Evolutionary conservation across 2,888 invertebrate genomes (phyloP), one percentile per base, ranked within the genome.

Genomic region (Eucera pruinosa): DNA sequence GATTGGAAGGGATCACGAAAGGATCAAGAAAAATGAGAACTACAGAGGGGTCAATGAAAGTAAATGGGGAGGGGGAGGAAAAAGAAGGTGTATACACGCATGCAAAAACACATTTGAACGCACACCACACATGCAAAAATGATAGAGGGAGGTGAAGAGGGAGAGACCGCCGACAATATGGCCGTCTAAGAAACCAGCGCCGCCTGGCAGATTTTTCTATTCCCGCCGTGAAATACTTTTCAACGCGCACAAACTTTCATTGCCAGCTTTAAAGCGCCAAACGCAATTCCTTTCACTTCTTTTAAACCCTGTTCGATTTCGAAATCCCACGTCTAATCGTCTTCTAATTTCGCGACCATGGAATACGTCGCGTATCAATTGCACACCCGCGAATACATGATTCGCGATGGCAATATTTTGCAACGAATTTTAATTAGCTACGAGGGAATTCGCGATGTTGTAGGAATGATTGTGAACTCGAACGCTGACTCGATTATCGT

Each of bases 171-270:
- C 23, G 66, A 81, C 87, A 91, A 91, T 76, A 92, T 91, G 91
- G 91, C 91, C 81, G 87, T 66, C 82, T 50, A 15, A 88, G 87
- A 84, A 72, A 76, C 70, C 81, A 91, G 90, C 91, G 91, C 91
- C 91, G 87, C 87, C 91, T 91, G 87, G 88, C 80, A 79, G 87
- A 89, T 89, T 91, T 91, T 91, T 89, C 83, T 86, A 87, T 89
- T 90, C 87, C 87, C 89, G 86, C 88, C 86, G 75, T 75, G 61
- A 78, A 85, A 55, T 68, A 50, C 36, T 74, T 77, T 72, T 70
- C 72, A 45, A 64, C 50, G 27, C 50, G 27, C 48, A 57, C 18
- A 11, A 27, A 64, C 50, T 61, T 50, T 36, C 45, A 48, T 50
- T 48, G 30, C 18, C 71, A 52, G 68, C 48, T 78, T n/a, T 78